Evolutionary conservation across 2,888 invertebrate species (phyloP), one percentile per base, ranked within the genome.

Genomic region (Apeira syringaria): DNA sequence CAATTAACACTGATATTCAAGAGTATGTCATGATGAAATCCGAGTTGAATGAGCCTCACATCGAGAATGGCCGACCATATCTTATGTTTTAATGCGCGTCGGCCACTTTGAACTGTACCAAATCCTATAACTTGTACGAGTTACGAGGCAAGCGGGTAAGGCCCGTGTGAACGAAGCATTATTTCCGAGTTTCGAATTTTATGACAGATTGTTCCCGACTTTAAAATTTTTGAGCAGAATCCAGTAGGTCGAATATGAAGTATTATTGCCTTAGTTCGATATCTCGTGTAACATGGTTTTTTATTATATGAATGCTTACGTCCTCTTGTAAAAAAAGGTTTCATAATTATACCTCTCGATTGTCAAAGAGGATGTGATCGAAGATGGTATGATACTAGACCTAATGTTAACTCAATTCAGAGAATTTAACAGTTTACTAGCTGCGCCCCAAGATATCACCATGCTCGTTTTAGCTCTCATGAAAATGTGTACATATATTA

Each of bases 121-220:
- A 84, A 86, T 80, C 85, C 87, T 82, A 88, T 87, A 87, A 86
- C 82, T 78, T 83, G 72, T 64, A 64, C 74, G 70, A 84, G 77
- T 87, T 87, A 87, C 72, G 87, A 79, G 74, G 65, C 68, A 68
- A 70, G 68, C 68, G 67, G 67, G 70, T 71, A 63, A 69, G 27
- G 65, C 62, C 63, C 65, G 44, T 69, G 74, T 73, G 76, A 74
- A 76, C 68, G 69, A 69, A 64, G 64, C 68, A 73, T 74, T 77
- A 78, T 49, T 41, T 33, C 32, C 5, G 25, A 20, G 17, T 31
- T 40, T 63, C 55, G 59, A 50, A 64, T 71, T 78, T 80, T 79
- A 81, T 73, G 79, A 78, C 68, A 70, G 56, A 72, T 71, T 73
- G 73, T 74, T 68, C 61, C 47, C 47, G 50, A 59, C 59, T 61